These are phyloP conservation scores for Prionace glauca DNA, from an alignment of 2,797 vertebrate species.

Conservation along the genomic window DNA sequence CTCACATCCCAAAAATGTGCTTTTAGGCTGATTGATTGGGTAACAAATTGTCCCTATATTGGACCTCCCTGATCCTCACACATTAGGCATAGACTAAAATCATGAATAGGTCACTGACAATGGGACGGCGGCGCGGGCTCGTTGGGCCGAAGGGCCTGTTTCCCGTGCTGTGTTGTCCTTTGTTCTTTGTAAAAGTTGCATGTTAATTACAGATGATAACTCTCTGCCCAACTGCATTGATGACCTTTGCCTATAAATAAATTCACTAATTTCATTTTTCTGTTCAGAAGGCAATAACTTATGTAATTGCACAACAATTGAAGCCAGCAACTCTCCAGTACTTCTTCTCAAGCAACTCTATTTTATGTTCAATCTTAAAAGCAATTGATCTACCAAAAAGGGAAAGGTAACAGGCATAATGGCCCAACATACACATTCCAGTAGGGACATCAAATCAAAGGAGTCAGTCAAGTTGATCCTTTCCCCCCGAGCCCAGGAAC, in stretches of 20 bases:
- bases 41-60: too few relatives aligned
- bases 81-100: too few relatives aligned
- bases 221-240: not conserved
- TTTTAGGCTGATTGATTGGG: too few relatives aligned
- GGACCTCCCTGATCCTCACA: too few relatives aligned
- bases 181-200: too few relatives aligned
- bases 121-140: too few relatives aligned
- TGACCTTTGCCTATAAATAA: not conserved
- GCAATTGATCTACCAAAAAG: not conserved
- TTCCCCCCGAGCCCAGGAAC: too few relatives aligned
- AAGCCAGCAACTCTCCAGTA: not conserved
- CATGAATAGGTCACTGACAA: too few relatives aligned
- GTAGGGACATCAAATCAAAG: not conserved
- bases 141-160: too few relatives aligned
- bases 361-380: not conserved
- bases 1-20: too few relatives aligned
- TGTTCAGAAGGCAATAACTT: not conserved
- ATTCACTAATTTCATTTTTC: not conserved
- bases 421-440: not conserved
- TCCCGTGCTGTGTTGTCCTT: too few relatives aligned
- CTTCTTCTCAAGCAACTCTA: not conserved
- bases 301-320: not conserved
- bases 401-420: not conserved
- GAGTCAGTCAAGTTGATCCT: not conserved
- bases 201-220: not conserved